phyloP scores from a whole-genome alignment of 2,888 invertebrate species.

The Neoitamus cyanurus region DNA sequence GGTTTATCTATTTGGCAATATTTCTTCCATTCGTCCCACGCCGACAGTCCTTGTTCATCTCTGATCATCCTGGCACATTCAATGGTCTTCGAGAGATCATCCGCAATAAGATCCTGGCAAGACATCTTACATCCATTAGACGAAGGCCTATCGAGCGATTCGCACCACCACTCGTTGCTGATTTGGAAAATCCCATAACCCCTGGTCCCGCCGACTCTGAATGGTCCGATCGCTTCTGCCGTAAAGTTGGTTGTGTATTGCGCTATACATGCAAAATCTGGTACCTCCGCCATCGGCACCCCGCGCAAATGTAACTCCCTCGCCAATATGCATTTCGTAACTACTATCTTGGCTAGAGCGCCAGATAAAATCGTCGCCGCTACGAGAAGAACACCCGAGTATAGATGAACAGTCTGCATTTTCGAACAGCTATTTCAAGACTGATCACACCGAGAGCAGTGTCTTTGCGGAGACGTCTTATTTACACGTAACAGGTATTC shows the following conservation, averaged over 20 bases:
- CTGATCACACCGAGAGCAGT: background rate
- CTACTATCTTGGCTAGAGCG: background rate
- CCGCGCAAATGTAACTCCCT: constrained; percentile 62
- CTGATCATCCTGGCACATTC: constrained; percentile 55
- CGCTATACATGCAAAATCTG: constrained; percentile 61
- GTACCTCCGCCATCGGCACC: constrained; percentile 59
- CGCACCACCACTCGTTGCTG: constrained; percentile 65
- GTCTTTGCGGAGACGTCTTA: background rate
- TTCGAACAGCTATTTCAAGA: background rate
- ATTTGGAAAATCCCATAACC: constrained; percentile 66
- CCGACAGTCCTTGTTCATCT: constrained; percentile 53
- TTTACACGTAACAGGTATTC: background rate
- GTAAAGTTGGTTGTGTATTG: constrained; percentile 64
- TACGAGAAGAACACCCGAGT: background rate
- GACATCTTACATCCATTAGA: constrained; percentile 61
- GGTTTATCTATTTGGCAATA: constrained; percentile 47
- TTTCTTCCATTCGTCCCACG: constrained; percentile 56
- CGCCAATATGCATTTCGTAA: constrained; percentile 58
- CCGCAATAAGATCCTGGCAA: constrained; percentile 60
- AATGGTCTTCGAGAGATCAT: constrained; percentile 59
- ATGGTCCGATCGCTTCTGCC: constrained; percentile 66
- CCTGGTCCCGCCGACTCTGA: constrained; percentile 67
- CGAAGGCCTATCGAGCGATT: constrained; percentile 55
- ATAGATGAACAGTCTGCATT: background rate
- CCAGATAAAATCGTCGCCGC: background rate